These are phyloP conservation scores for Sphaerophoria rueppellii DNA, from an alignment of 2,888 invertebrate genomes.

Conservation along the genomic window DNA sequence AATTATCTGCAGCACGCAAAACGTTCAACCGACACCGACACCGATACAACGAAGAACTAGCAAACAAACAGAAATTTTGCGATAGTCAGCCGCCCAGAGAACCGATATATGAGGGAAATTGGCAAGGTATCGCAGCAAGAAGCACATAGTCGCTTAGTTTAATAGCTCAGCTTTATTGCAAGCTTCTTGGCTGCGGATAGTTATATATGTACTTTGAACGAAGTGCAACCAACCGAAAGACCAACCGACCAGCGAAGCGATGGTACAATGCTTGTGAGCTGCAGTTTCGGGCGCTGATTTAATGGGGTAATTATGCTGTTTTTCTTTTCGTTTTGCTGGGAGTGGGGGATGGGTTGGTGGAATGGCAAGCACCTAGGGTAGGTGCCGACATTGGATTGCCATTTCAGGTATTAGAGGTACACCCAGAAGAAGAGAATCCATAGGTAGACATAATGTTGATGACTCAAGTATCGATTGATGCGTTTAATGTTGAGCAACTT, in stretches of 20 bases:
- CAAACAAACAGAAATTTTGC: conserved; percentile 40
- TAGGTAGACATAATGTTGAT: too few species aligned
- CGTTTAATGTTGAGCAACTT: too few species aligned
- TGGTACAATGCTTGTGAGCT: conserved; percentile 67
- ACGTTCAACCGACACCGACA: conserved; percentile 39
- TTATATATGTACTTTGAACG: neutral
- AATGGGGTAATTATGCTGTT: conserved; percentile 71
- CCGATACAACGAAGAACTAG: conserved; percentile 12
- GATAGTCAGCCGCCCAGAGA: conserved; percentile 35
- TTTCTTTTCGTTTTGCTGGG: conserved; percentile 26
- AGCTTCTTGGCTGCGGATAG: conserved; percentile 46
- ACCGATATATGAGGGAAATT: conserved; percentile 64
- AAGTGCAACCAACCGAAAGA: neutral
- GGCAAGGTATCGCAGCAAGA: conserved; percentile 41
- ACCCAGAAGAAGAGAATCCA: too few species aligned
- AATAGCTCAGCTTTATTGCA: conserved; percentile 25
- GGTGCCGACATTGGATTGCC: conserved; percentile 28
- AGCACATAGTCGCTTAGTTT: conserved; percentile 11
- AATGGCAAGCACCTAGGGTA: neutral
- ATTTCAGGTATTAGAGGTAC: too few species aligned
- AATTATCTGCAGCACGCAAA: conserved; percentile 73
- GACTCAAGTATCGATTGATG: too few species aligned
- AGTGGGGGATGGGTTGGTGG: neutral
- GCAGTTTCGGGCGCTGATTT: conserved; percentile 73
- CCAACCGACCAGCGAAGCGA: conserved; percentile 36